These are phyloP conservation scores for Pseudolaguvia tuberculata DNA, from an alignment of 2,113 vertebrate species.

Conservation along the genomic window DNA sequence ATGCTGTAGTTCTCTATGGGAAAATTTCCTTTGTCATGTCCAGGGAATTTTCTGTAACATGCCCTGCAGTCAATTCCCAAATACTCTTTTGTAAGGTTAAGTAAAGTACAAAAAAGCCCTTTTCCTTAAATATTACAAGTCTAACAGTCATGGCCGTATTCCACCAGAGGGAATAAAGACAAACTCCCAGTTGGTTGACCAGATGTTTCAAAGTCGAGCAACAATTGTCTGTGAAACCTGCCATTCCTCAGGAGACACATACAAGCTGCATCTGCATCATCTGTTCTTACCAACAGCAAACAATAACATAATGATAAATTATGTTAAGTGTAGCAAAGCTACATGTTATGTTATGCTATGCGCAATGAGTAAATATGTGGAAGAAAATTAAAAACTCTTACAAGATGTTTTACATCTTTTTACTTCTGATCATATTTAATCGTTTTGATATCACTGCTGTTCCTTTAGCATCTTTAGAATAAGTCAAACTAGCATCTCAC, in stretches of 20 bases:
- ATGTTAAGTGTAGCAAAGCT: background rate
- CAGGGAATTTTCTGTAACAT: conserved; percentile 27
- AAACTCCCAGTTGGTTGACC: conserved; percentile 55
- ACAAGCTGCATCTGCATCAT: conserved; percentile 43
- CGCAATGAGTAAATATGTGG: background rate
- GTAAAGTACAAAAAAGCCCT: conserved; percentile 58
- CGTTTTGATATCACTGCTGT: background rate
- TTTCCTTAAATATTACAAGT: conserved; percentile 58
- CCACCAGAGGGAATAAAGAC: conserved; percentile 43
- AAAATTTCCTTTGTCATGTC: conserved; percentile 34
- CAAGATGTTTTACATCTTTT: background rate
- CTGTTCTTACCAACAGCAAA: conserved; percentile 46
- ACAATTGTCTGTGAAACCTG: conserved; percentile 62
- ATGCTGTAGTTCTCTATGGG: conserved; percentile 15
- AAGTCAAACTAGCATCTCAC: background rate
- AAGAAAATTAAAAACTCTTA: background rate
- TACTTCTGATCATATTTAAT: background rate
- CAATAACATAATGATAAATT: conserved; percentile 19
- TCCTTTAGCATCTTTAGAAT: background rate
- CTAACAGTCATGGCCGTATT: conserved; percentile 22
- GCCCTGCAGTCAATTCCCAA: conserved; percentile 56
- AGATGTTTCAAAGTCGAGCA: conserved; percentile 64
- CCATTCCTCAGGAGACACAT: conserved; percentile 48
- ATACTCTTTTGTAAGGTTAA: conserved; percentile 56
- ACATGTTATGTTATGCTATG: background rate